A percentile compares a stretch with the other conserved stretches of the same genome.
These are phyloP conservation scores for Sphaerophoria taeniata DNA, from an alignment of 2,888 invertebrate genomes.

Conservation along the genomic window DNA sequence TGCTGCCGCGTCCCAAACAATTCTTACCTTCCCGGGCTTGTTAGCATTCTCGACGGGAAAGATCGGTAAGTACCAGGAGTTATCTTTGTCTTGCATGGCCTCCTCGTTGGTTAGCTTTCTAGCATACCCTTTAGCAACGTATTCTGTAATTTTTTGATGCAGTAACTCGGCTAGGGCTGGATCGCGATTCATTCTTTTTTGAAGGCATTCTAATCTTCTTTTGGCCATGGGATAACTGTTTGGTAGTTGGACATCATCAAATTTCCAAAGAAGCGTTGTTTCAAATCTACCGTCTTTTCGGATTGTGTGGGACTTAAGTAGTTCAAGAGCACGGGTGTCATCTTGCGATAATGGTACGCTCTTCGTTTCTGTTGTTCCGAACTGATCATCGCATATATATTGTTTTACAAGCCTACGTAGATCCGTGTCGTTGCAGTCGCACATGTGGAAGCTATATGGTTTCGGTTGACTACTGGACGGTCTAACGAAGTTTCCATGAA, in stretches of 20 bases:
- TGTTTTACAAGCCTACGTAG: background rate
- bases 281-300: conserved; percentile 11
- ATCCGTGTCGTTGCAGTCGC: background rate
- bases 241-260: conserved; percentile 16
- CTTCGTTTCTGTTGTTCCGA: background rate
- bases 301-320: conserved; percentile 8
- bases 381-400: conserved; percentile 15
- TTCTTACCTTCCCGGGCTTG: conserved; percentile 74
- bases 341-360: background rate
- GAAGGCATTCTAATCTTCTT: conserved; percentile 49
- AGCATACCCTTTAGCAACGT: conserved; percentile 68
- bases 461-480: background rate
- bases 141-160: conserved; percentile 52
- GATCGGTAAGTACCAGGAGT: conserved; percentile 75
- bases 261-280: conserved; percentile 9
- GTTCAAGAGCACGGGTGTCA: conserved; percentile 16
- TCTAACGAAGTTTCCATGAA: background rate
- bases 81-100: conserved; percentile 15
- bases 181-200: conserved; percentile 40
- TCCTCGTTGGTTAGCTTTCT: conserved; percentile 57
- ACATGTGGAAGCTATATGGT: conserved; percentile 2
- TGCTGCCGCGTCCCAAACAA: conserved; percentile 77
- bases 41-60: conserved; percentile 75
- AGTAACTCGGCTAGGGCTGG: conserved; percentile 30
- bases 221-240: conserved; percentile 49